Percentiles rank a stretch among this genome's conserved stretches.
Conservation (phyloP, 2,797 vertebrate genomes). For the Anabacerthia variegaticeps region DNA sequence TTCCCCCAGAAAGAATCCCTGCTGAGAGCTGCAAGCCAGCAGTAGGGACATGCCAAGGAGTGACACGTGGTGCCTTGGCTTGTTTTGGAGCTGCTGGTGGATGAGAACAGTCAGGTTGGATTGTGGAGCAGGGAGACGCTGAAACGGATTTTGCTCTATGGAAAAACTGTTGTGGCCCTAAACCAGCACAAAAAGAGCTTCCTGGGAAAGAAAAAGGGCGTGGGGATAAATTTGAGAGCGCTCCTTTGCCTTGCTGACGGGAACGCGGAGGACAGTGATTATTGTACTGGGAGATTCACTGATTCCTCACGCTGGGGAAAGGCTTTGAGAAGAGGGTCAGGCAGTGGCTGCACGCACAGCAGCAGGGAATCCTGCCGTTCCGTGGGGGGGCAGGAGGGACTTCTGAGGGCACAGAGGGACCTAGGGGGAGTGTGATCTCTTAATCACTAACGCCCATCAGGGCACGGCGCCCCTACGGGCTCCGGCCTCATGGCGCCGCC, state of each 20-base stretch:
- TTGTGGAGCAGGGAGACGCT: rapidly evolving
- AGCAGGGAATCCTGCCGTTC: rapidly evolving
- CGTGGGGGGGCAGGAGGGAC: neutral
- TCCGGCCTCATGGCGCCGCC: neutral
- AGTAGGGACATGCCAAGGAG: rapidly evolving
- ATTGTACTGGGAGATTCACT: rapidly evolving
- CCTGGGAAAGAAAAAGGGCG: neutral
- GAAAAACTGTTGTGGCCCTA: neutral
- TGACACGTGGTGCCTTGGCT: rapidly evolving
- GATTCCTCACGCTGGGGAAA: neutral
- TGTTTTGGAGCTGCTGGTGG: rapidly evolving
- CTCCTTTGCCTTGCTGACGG: rapidly evolving
- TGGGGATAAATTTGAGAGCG: rapidly evolving
- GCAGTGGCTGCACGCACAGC: rapidly evolving
- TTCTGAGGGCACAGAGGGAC: rapidly evolving
- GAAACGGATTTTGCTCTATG: rapidly evolving
- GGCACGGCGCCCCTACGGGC: neutral
- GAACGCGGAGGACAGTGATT: neutral
- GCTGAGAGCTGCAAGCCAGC: rapidly evolving
- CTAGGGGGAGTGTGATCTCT: neutral
- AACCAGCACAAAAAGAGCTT: rapidly evolving
- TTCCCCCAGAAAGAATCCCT: rapidly evolving
- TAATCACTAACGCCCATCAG: neutral
- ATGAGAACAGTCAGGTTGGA: neutral
- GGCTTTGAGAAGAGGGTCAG: too few species aligned